Percentiles rank a stretch among this genome's conserved stretches.
Evolutionary conservation across 2,888 invertebrate species (phyloP).

Genomic region (Pherbina coryleti): DNA sequence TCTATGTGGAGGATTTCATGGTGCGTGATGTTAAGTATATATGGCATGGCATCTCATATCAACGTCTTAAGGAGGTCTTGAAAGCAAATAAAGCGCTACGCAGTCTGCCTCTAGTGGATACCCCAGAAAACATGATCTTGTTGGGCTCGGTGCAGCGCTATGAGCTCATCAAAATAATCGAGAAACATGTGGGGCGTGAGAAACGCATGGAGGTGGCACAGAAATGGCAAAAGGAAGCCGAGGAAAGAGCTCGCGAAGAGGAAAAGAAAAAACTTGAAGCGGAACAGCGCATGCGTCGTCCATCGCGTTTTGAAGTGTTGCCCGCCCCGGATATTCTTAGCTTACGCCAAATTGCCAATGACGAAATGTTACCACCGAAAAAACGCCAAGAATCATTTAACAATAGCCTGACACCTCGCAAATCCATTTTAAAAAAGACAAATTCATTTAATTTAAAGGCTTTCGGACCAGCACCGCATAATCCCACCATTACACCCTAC

Average conservation of each 20-base stretch:
- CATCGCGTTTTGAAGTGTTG: conserved; percentile 80
- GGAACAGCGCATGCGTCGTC: conserved; percentile 74
- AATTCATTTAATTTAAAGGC: conserved; percentile 85
- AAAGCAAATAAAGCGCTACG: conserved; percentile 77
- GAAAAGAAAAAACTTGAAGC: conserved; percentile 72
- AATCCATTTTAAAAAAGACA: conserved; percentile 94
- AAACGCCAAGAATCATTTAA: conserved; percentile 65
- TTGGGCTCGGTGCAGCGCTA: conserved; percentile 93
- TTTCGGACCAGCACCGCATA: conserved; percentile 74
- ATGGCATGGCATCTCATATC: conserved; percentile 92
- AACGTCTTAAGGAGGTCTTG: conserved; percentile 87
- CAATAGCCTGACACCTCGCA: conserved; percentile 75
- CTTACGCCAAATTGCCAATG: conserved; percentile 70
- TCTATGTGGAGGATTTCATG: conserved; percentile 99
- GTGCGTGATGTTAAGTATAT: conserved; percentile 90
- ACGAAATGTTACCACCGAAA: conserved; percentile 69
- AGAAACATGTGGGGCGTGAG: conserved; percentile 88
- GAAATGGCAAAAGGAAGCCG: conserved; percentile 82
- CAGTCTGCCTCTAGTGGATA: conserved; percentile 95
- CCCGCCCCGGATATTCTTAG: conserved; percentile 87
- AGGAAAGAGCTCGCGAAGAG: conserved; percentile 71
- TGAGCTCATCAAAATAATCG: conserved; percentile 89
- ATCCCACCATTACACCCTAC: conserved; percentile 76
- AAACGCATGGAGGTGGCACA: conserved; percentile 80
- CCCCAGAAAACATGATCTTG: conserved; percentile 89